Evolutionary conservation across 2,888 invertebrate genomes (phyloP).

Genomic region (Chironomus riparius): DNA sequence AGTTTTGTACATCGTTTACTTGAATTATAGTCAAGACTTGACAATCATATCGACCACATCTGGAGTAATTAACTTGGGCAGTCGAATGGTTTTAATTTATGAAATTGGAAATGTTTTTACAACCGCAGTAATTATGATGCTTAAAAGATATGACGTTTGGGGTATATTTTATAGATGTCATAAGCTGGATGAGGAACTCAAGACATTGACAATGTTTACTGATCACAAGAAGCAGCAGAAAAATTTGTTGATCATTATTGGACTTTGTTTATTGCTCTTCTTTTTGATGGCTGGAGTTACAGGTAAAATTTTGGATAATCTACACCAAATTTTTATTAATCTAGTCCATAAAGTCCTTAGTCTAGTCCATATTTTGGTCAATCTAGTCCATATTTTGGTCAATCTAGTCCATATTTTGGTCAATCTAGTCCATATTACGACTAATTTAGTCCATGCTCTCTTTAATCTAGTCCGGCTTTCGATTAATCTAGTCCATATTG

Average conservation of each 20-base stretch:
- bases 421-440: too few relatives aligned
- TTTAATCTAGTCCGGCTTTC: too few relatives aligned
- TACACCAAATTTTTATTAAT: too few relatives aligned
- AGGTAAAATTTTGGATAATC: too few relatives aligned
- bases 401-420: too few relatives aligned
- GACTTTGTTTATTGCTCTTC: not conserved
- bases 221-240: not conserved
- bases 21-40: not conserved
- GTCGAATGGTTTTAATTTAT: not conserved
- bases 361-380: too few relatives aligned
- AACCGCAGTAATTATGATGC: not conserved
- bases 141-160: not conserved
- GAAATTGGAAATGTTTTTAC: not conserved
- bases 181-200: not conserved
- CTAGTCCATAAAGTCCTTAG: too few relatives aligned
- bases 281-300: not conserved
- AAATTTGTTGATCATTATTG: not conserved
- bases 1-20: not conserved
- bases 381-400: too few relatives aligned
- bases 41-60: slow-evolving; percentile 3
- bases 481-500: too few relatives aligned
- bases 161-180: not conserved
- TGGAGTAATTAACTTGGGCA: not conserved
- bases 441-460: too few relatives aligned
- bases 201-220: not conserved